These are phyloP conservation scores for Lithobius niger DNA, from an alignment of 1,140 invertebrate genomes.

Conservation along the genomic window DNA sequence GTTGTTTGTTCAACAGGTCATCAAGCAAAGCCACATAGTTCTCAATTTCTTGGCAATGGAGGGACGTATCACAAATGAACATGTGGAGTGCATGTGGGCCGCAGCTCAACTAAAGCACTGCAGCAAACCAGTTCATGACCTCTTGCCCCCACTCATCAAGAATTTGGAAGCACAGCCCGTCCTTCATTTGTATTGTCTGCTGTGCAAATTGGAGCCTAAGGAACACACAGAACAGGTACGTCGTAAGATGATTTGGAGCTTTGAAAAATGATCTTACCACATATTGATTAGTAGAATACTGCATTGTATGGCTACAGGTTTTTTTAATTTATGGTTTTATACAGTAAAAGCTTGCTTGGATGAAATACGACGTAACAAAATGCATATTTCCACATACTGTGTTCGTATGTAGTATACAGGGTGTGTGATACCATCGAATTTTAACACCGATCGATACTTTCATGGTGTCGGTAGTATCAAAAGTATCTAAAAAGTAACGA, in stretches of 20 bases:
- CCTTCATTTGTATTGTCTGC: conserved; percentile 66
- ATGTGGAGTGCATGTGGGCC: conserved; percentile 86
- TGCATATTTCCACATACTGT: too few relatives aligned
- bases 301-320: too few relatives aligned
- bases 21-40: conserved; percentile 87
- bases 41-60: conserved; percentile 85
- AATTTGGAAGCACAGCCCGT: conserved; percentile 74
- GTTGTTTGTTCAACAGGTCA: conserved; percentile 41
- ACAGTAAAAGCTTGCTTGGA: too few relatives aligned
- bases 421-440: too few relatives aligned
- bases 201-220: conserved; percentile 70
- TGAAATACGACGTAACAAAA: too few relatives aligned
- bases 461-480: too few relatives aligned
- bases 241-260: too few relatives aligned
- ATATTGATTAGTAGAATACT: background rate
- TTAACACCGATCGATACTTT: too few relatives aligned
- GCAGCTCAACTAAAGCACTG: conserved; percentile 89
- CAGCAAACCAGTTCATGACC: conserved; percentile 79
- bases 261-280: background rate
- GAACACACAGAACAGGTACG: conserved; percentile 76
- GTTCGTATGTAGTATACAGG: too few relatives aligned
- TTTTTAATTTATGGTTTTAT: too few relatives aligned
- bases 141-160: conserved; percentile 75
- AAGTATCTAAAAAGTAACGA: too few relatives aligned
- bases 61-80: conserved; percentile 72